Evolutionary conservation across 2,113 vertebrate species (phyloP), one percentile per base, ranked within the genome.

Genomic region (Heterotilapia buettikoferi): DNA sequence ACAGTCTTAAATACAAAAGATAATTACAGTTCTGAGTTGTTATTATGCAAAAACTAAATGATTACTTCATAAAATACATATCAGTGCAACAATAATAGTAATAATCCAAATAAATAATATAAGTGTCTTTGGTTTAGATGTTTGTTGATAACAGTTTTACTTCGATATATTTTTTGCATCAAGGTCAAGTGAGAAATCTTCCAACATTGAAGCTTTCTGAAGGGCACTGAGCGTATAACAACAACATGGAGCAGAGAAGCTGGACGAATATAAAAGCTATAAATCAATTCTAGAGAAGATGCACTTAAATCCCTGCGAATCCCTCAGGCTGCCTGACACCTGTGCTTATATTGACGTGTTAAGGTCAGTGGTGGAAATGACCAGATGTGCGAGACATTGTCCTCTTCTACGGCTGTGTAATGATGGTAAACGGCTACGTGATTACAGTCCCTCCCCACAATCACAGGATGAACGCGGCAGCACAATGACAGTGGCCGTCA

Each of bases 321-420:
- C 89, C 87, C 86, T 50, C 57, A 50, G 84, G 89, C 89, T 68
- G 85, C 57, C 89, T 66, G 85, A 92, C 90, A 92, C 91, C 88
- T 92, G 91, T 78, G 90, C 80, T 92, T 21, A 66, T 91, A 91
- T 92, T 84, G 89, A 92, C 84, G 89, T 57, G 82, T 14, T 3
- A 66, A 66, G 90, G 79, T 93, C 88, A 84, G 90, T 18, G 59
- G 84, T 79, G 88, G 84, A 93, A 90, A 91, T 88, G 91, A 91
- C 90, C 94, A 95, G 92, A 94, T 96, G 92, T 92, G 93, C 5
- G 38, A 68, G 78, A 89, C 92, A 94, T 93, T 94, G 94, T 94
- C 83, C 82, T 86, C 78, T 45, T 87, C 88, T 59, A 18, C 53
- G 86, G 59, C 76, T 85, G 87, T 53, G 88, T 93, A 92, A 91